Percentiles rank a stretch among this genome's conserved stretches.
These are phyloP conservation scores for Pollenia angustigena DNA, from an alignment of 2,888 invertebrate genomes.

Conservation along the genomic window DNA sequence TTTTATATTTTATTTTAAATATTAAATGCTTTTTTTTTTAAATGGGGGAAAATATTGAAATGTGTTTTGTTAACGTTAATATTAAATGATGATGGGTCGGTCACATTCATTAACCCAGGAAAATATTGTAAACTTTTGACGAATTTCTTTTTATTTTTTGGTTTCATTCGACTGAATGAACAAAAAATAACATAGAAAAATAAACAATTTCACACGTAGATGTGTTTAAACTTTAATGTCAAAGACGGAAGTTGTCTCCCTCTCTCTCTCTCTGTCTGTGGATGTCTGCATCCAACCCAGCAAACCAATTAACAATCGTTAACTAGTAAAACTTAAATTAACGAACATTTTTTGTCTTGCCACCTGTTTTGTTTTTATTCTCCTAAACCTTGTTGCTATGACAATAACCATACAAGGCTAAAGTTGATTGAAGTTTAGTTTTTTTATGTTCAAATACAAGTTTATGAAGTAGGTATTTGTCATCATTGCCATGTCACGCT, in stretches of 20 bases:
- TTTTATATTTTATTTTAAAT: too few relatives aligned
- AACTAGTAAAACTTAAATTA: constrained; percentile 14
- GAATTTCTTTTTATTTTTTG: too few relatives aligned
- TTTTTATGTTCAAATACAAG: constrained; percentile 37
- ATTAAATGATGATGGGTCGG: too few relatives aligned
- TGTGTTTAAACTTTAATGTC: constrained; percentile 18
- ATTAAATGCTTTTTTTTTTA: too few relatives aligned
- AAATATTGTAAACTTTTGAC: too few relatives aligned
- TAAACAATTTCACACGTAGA: not conserved
- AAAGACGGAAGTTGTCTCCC: constrained; percentile 44
- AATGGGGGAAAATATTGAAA: too few relatives aligned
- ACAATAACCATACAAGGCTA: constrained; percentile 43
- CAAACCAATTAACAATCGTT: constrained; percentile 34
- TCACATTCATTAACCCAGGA: too few relatives aligned
- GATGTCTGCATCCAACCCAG: constrained; percentile 19
- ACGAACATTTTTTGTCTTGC: constrained; percentile 24
- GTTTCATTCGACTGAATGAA: not conserved
- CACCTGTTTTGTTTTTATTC: not conserved
- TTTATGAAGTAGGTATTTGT: constrained; percentile 10
- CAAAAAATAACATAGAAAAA: not conserved
- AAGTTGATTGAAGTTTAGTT: constrained; percentile 28
- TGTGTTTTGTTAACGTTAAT: too few relatives aligned
- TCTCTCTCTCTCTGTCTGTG: not conserved
- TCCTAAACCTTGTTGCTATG: constrained; percentile 35
- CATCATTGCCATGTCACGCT: constrained; percentile 39